Evolutionary conservation across 2,888 invertebrate species (phyloP).

Genomic region (Aproaerema taeniolella): DNA sequence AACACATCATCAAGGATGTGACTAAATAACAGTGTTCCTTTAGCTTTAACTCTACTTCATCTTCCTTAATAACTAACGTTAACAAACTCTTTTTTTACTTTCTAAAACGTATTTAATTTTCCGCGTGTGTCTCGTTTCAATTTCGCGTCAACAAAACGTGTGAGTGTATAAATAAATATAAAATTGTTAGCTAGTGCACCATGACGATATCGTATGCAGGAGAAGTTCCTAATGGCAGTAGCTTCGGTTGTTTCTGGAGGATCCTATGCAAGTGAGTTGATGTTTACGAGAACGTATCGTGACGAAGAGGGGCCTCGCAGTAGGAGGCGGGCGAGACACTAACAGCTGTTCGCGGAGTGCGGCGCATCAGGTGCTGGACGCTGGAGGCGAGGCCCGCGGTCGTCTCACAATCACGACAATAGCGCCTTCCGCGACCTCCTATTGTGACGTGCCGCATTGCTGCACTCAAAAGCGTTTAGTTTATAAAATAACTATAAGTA

Average conservation of each 20-base stretch:
- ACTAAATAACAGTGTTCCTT: conserved; percentile 53
- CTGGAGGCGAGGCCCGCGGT: too few species aligned
- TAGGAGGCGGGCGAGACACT: conserved; percentile 12
- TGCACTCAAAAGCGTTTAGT: conserved; percentile 32
- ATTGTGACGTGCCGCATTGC: conserved; percentile 41
- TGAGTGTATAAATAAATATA: conserved; percentile 69
- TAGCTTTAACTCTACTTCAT: conserved; percentile 51
- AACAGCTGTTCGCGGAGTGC: conserved; percentile 18
- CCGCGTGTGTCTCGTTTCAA: conserved; percentile 65
- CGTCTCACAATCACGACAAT: conserved; percentile 34
- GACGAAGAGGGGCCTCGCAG: conserved; percentile 10
- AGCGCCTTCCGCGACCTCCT: conserved; percentile 30
- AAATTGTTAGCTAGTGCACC: conserved; percentile 50
- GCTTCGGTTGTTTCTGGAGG: conserved; percentile 95
- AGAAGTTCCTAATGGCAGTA: conserved; percentile 94
- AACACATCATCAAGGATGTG: conserved; percentile 69
- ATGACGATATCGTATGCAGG: conserved; percentile 95
- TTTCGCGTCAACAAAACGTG: conserved; percentile 66
- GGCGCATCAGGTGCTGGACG: background rate
- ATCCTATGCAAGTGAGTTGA: conserved; percentile 89
- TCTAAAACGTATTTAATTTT: conserved; percentile 73
- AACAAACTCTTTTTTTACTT: conserved; percentile 66
- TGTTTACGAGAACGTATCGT: conserved; percentile 25
- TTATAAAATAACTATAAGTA: conserved; percentile 32
- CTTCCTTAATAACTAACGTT: conserved; percentile 51